These are phyloP conservation scores for Mystacornis crossleyi DNA, from an alignment of 2,113 vertebrate genomes.

Conservation along the genomic window DNA sequence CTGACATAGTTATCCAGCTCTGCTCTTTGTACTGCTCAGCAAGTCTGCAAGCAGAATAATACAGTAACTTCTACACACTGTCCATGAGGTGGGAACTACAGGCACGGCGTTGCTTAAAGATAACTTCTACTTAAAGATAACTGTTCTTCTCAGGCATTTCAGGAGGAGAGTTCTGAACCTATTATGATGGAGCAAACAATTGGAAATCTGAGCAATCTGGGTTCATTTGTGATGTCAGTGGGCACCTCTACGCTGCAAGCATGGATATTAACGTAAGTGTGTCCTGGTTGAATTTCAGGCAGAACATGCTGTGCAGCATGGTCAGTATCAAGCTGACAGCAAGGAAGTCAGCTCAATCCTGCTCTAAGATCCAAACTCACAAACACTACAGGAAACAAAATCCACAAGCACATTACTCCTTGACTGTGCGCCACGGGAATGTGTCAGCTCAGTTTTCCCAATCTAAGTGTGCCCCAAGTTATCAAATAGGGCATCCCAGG, in stretches of 20 bases:
- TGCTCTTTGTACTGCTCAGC: conserved; percentile 92
- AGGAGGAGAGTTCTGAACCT: not conserved
- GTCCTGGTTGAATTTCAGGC: not conserved
- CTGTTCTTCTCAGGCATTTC: not conserved
- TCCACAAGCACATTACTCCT: not conserved
- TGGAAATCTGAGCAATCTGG: not conserved
- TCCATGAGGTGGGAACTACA: not conserved
- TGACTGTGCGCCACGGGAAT: fast-evolving
- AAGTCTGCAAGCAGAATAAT: conserved; percentile 73
- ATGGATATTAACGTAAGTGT: fast-evolving
- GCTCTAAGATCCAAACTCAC: not conserved
- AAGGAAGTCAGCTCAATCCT: not conserved
- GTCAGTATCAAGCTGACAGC: not conserved
- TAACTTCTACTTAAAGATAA: not conserved
- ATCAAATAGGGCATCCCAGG: not conserved
- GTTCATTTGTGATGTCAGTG: not conserved
- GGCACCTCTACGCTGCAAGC: not conserved
- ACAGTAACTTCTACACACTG: not conserved
- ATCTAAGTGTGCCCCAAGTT: not conserved
- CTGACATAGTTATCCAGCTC: conserved; percentile 92
- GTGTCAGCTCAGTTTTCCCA: not conserved
- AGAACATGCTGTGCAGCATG: not conserved
- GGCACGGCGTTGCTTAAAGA: not conserved
- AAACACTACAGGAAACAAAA: not conserved
- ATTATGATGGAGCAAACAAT: not conserved